These are phyloP conservation scores for Danio albolineatus DNA, from an alignment of 2,797 vertebrate species.

Conservation along the genomic window DNA sequence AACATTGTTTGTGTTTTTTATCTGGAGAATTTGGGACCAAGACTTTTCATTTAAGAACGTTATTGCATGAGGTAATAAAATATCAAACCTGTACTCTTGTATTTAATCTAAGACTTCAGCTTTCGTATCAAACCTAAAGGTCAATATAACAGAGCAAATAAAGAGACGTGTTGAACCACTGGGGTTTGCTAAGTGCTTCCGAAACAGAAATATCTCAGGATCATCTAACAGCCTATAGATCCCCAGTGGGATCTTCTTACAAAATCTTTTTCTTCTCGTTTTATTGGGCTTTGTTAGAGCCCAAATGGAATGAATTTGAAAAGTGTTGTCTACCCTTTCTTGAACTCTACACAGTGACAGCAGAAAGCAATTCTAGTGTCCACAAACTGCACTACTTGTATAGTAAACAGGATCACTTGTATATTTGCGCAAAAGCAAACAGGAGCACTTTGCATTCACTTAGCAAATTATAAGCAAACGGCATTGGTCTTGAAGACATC, in stretches of 20 bases:
- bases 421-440: not conserved
- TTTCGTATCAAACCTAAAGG: not conserved
- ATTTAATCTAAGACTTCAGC: not conserved
- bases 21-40: not conserved
- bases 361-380: not conserved
- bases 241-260: not conserved
- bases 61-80: not conserved
- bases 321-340: no score
- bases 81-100: not conserved
- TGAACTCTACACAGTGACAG: not conserved
- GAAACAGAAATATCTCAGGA: slow-evolving; percentile 32
- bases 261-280: not conserved
- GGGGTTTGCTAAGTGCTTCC: slow-evolving; percentile 36
- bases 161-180: slow-evolving; percentile 30
- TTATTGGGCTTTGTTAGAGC: not conserved
- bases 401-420: not conserved
- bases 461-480: not conserved
- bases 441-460: not conserved
- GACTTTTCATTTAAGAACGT: not conserved
- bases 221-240: slow-evolving; percentile 48
- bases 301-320: not conserved
- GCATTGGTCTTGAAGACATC: not conserved
- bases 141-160: slow-evolving; percentile 17
- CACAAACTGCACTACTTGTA: not conserved
- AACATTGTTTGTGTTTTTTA: no score